Base-by-base conservation (phyloP, 2,888 invertebrate species). In the Eumacrocentrus americanus region DNA sequence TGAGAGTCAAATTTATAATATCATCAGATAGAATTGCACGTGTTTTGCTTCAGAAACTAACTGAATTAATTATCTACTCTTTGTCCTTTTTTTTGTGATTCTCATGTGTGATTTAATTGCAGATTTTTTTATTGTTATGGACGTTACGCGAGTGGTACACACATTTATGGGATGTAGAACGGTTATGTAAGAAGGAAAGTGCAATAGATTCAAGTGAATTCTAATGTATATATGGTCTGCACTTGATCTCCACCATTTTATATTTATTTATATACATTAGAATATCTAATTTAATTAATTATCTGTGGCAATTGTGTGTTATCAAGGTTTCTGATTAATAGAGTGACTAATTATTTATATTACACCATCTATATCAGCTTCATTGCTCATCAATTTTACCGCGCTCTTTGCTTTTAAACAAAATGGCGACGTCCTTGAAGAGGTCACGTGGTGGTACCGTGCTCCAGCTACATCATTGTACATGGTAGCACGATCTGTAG, bases 351-450 rank as follows among this genome's bases (percentile, higher is more conserved):
- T 46, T 46, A 12, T 14, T 12, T 12, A 25, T 6, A 46, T 22
- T 25, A 1, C 14, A 12, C n/a, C 22, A 16, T 18, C 20, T 42
- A 18, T n/a, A 18, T 38, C 44, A 20, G 59, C 50, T 50, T 51
- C 42, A 42, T 25, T 42, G 38, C 20, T 18, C 46, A 46, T 46
- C 20, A 46, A 46, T 11, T 46, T 46, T 46, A 46, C 54, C 54
- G 61, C 69, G 65, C 68, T 70, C 65, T 67, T 59, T 61, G 53
- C 61, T 70, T 67, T 65, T 55, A 55, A 55, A 50, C 64, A 71
- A 74, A 73, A 74, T 73, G 72, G 72, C 72, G 68, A 69, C 74
- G 79, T 76, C 79, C 77, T 78, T 77, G 78, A 58, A 18, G 72
- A 71, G 77, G 74, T 75, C 78, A 76, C 77, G 75, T 77, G 76